Evolutionary conservation across 2,888 invertebrate genomes (phyloP).

Genomic region (Rhagium mordax): DNA sequence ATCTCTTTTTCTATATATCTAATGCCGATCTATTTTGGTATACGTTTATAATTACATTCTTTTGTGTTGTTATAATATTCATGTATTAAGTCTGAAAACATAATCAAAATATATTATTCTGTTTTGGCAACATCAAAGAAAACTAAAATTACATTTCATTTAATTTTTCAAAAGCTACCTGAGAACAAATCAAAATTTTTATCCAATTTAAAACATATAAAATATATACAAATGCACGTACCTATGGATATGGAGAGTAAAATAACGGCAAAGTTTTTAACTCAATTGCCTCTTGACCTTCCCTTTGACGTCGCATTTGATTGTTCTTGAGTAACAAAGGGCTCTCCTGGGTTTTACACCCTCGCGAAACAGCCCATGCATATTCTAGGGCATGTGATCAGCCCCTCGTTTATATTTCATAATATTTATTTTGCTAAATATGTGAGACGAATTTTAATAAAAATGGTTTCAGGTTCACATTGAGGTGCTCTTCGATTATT

Average conservation of each 20-base stretch:
- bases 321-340: slow-evolving; percentile 52
- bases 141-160: background rate
- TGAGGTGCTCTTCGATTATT: background rate
- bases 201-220: slow-evolving; percentile 29
- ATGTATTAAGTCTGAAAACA: too few relatives aligned
- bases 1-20: too few relatives aligned
- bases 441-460: slow-evolving; percentile 26
- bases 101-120: background rate
- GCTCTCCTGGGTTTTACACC: slow-evolving; percentile 46
- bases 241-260: slow-evolving; percentile 14
- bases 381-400: slow-evolving; percentile 43
- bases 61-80: too few relatives aligned
- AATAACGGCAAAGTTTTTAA: slow-evolving; percentile 42
- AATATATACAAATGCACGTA: slow-evolving; percentile 24
- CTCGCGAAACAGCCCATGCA: slow-evolving; percentile 41
- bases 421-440: slow-evolving; percentile 36
- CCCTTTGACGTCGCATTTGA: slow-evolving; percentile 50
- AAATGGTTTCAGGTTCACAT: background rate
- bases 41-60: too few relatives aligned
- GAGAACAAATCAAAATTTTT: slow-evolving; percentile 13
- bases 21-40: too few relatives aligned
- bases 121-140: background rate
- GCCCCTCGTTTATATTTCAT: slow-evolving; percentile 33
- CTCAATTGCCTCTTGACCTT: slow-evolving; percentile 52
- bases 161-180: slow-evolving; percentile 4